phyloP scores from a whole-genome alignment of 1,140 invertebrate species.

The Sitodiplosis mosellana region DNA sequence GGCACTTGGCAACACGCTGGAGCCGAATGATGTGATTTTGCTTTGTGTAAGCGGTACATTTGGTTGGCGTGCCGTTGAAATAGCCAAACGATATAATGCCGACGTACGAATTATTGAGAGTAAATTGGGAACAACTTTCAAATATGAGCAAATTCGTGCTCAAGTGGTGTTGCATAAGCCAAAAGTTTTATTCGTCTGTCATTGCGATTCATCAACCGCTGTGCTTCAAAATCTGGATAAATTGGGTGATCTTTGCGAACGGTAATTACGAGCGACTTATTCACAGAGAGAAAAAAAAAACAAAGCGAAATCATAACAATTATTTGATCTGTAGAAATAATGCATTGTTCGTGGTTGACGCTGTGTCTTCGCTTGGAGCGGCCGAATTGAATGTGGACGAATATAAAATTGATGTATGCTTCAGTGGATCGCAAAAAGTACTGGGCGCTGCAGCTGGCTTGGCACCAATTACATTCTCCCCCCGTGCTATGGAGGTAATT shows the following conservation, averaged over 20 bases:
- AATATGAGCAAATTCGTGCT: slow-evolving; percentile 30
- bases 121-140: slow-evolving; percentile 28
- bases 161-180: slow-evolving; percentile 37
- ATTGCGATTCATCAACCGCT: slow-evolving; percentile 66
- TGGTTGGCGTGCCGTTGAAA: slow-evolving; percentile 47
- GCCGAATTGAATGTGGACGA: slow-evolving; percentile 54
- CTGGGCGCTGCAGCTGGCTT: slow-evolving; percentile 59
- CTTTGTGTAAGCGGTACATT: slow-evolving; percentile 54
- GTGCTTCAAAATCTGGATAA: slow-evolving; percentile 47
- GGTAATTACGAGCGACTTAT: slow-evolving; percentile 24
- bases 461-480: slow-evolving; percentile 59
- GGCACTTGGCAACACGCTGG: slow-evolving; percentile 50
- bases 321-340: background rate
- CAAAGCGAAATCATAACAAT: background rate
- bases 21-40: slow-evolving; percentile 45
- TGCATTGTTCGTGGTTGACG: slow-evolving; percentile 54
- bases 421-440: slow-evolving; percentile 63
- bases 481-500: slow-evolving; percentile 45
- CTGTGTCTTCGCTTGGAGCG: slow-evolving; percentile 56
- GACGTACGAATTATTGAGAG: slow-evolving; percentile 14
- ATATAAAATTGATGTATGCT: slow-evolving; percentile 54
- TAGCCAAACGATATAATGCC: slow-evolving; percentile 19
- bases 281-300: background rate
- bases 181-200: slow-evolving; percentile 48
- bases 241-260: slow-evolving; percentile 49